phyloP scores from a whole-genome alignment of 2,797 vertebrate genomes.

The Chelon labrosus region DNA sequence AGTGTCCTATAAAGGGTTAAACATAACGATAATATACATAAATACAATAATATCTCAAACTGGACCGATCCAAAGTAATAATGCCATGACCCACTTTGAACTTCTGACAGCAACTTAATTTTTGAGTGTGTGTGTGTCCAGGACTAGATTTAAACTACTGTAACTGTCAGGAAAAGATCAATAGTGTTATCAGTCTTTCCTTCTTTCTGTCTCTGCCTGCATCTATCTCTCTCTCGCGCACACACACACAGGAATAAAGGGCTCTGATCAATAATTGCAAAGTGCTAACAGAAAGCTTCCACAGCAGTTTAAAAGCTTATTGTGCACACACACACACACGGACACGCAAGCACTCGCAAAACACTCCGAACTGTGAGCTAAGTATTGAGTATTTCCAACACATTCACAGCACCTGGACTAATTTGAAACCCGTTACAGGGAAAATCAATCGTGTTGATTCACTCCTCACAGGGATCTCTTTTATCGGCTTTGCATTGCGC shows the following conservation, averaged over 20 bases:
- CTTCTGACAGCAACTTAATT: constrained; percentile 30
- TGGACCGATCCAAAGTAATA: constrained; percentile 16
- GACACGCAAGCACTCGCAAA: constrained; percentile 17
- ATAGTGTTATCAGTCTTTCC: constrained; percentile 76
- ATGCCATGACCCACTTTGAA: not conserved
- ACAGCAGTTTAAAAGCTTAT: constrained; percentile 86
- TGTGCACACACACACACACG: constrained; percentile 51
- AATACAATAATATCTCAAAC: constrained; percentile 3
- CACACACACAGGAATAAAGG: constrained; percentile 46
- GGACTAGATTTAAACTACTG: constrained; percentile 51
- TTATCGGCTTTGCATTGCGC: constrained; percentile 1
- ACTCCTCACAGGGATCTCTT: constrained; percentile 14
- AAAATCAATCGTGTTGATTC: constrained; percentile 41
- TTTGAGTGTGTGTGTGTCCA: constrained; percentile 2
- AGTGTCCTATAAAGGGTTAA: too few species aligned
- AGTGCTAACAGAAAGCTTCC: constrained; percentile 88
- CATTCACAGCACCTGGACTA: constrained; percentile 44
- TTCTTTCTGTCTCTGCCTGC: constrained; percentile 10
- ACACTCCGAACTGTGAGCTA: constrained; percentile 15
- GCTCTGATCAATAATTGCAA: constrained; percentile 86
- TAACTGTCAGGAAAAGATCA: constrained; percentile 73
- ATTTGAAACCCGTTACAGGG: constrained; percentile 48
- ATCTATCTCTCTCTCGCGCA: not conserved
- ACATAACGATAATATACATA: too few species aligned
- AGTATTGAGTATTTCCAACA: constrained; percentile 40